phyloP scores from a whole-genome alignment of 2,797 vertebrate species.

The Chromis chromis region DNA sequence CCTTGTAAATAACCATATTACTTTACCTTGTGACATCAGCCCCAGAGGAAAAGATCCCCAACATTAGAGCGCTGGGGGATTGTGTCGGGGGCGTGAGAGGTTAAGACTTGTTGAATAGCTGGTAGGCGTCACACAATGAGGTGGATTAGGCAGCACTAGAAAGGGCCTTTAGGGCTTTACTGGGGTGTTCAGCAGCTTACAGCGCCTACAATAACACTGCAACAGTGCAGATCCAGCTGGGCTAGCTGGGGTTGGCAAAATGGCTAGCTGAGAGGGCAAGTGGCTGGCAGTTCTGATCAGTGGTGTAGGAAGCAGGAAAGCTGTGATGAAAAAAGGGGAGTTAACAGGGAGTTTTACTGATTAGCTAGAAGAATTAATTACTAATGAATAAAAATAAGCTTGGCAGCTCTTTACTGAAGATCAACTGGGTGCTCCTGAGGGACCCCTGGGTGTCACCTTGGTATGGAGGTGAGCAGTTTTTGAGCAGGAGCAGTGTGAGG shows the following conservation, averaged over 20 bases:
- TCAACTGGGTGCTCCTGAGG: neutral
- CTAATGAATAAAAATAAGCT: neutral
- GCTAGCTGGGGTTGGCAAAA: constrained; percentile 38
- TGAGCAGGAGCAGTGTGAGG: constrained; percentile 3
- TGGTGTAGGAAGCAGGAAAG: neutral
- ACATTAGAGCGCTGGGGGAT: constrained; percentile 54
- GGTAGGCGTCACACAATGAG: constrained; percentile 77
- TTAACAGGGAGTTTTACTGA: neutral
- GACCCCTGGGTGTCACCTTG: constrained; percentile 25
- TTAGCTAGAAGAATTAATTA: neutral
- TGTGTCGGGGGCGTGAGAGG: constrained; percentile 73
- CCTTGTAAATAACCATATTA: constrained; percentile 74
- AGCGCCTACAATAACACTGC: constrained; percentile 70
- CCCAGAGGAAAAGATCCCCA: constrained; percentile 67
- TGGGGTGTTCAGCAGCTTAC: constrained; percentile 78
- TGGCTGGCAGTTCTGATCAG: constrained; percentile 17
- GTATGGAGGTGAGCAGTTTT: constrained; percentile 1
- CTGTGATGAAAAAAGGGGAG: neutral
- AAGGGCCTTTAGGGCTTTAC: constrained; percentile 76
- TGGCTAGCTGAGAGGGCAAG: constrained; percentile 38
- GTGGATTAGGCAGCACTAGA: constrained; percentile 80
- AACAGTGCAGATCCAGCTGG: constrained; percentile 55
- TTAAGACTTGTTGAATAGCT: constrained; percentile 81
- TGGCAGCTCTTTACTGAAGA: neutral
- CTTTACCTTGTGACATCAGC: constrained; percentile 67